Conservation (phyloP, 2,113 vertebrate species). For the Acrocephalus kingi region DNA sequence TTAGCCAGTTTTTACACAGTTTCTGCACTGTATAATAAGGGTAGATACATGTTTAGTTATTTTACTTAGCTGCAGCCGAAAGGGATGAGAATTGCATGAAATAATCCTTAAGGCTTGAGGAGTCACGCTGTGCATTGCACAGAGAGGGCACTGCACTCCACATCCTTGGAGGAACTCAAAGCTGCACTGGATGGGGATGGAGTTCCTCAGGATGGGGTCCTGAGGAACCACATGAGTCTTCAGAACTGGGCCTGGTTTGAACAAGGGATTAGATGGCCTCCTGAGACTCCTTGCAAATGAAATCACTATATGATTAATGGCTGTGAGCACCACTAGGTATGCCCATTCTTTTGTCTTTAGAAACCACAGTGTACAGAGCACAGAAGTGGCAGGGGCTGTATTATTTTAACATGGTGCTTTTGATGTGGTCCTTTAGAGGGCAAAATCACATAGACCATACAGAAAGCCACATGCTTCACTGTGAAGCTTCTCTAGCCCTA, state of each 20-base stretch:
- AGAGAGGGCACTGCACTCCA: fast-evolving
- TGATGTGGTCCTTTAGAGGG: not conserved
- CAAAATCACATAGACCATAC: fast-evolving
- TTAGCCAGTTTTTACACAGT: not conserved
- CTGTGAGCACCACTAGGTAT: fast-evolving
- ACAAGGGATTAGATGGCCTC: not conserved
- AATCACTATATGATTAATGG: not conserved
- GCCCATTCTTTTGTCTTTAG: not conserved
- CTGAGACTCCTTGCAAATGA: not conserved
- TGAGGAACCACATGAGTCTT: not conserved
- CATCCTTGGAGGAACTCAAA: not conserved
- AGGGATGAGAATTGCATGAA: not conserved
- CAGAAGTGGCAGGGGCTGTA: not conserved
- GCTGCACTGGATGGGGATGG: too few species aligned
- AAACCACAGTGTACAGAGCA: fast-evolving
- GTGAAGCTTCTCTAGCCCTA: not conserved
- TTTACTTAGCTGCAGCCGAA: not conserved
- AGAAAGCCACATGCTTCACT: fast-evolving
- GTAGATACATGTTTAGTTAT: not conserved
- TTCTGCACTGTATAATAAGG: not conserved
- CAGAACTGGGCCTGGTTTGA: not conserved
- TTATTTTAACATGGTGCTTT: not conserved
- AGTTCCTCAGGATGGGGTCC: too few species aligned
- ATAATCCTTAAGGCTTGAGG: not conserved
- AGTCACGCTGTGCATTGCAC: fast-evolving